phyloP scores from a whole-genome alignment of 2,113 vertebrate species.

The Albula glossodonta region DNA sequence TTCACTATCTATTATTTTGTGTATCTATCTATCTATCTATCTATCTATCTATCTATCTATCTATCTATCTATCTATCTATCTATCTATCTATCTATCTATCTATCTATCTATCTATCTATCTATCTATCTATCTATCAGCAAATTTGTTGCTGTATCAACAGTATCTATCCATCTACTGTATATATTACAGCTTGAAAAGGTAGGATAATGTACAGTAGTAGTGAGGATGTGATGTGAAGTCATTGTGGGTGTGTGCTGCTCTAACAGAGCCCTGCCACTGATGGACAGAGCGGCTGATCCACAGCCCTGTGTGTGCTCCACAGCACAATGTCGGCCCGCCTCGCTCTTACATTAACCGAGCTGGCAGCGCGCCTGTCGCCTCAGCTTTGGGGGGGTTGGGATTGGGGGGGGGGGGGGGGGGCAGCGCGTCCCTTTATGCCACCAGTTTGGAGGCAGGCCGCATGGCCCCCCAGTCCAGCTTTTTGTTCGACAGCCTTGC shows the following conservation, averaged over 20 bases:
- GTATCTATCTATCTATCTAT: no score
- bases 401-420: constrained; percentile 22
- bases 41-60: background rate
- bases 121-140: background rate
- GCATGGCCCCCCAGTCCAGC: background rate
- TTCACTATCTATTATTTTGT: no score
- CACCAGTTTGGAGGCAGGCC: no score
- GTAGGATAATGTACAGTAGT: no score
- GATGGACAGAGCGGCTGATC: background rate
- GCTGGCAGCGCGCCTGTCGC: constrained; percentile 26
- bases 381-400: constrained; percentile 21
- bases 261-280: background rate
- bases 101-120: background rate
- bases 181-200: background rate
- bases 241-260: background rate
- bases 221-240: no score
- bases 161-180: background rate
- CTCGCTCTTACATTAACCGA: background rate
- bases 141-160: background rate
- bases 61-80: background rate
- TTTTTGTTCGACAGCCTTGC: background rate
- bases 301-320: background rate
- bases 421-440: background rate
- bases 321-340: background rate
- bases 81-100: background rate